These are phyloP conservation scores for Alca torda DNA, from an alignment of 2,797 vertebrate species.

Conservation along the genomic window DNA sequence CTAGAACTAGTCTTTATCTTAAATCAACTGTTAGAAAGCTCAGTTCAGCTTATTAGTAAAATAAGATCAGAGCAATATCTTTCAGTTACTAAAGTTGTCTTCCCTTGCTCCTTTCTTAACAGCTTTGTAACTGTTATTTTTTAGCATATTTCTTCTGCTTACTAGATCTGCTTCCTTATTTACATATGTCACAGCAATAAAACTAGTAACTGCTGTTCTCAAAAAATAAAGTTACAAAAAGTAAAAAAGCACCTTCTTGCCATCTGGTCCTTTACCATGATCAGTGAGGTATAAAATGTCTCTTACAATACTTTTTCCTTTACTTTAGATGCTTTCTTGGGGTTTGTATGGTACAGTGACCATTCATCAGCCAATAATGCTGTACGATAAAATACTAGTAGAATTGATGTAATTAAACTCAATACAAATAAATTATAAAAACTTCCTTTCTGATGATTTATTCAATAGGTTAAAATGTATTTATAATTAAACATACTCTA, in stretches of 20 bases:
- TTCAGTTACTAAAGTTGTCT: background rate
- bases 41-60: background rate
- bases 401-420: background rate
- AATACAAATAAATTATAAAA: background rate
- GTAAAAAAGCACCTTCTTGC: background rate
- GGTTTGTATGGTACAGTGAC: background rate
- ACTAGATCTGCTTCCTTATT: background rate
- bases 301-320: background rate
- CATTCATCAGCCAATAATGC: background rate
- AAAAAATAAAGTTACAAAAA: background rate
- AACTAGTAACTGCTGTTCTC: background rate
- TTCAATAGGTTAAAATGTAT: background rate
- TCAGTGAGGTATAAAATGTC: background rate
- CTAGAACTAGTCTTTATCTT: background rate
- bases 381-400: background rate
- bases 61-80: background rate
- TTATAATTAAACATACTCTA: background rate
- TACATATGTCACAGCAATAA: background rate
- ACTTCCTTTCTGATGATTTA: background rate
- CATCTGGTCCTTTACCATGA: background rate
- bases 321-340: background rate
- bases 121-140: background rate
- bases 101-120: background rate
- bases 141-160: background rate
- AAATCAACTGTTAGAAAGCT: background rate